Conservation (phyloP, 2,888 invertebrate genomes). For the Parelbella ahira region DNA sequence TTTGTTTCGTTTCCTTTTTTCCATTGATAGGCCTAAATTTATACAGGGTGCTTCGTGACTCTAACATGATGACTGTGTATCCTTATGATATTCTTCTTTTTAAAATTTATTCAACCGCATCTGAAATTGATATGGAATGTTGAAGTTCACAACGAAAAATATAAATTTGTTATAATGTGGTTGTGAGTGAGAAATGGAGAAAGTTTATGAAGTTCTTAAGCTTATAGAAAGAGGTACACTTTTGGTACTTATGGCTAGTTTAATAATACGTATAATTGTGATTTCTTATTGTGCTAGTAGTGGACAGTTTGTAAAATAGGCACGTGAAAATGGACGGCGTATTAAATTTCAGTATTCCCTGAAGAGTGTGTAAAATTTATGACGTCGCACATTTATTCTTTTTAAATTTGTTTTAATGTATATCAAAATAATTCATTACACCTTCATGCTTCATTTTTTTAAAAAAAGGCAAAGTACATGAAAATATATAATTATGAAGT, state of each 20-base stretch:
- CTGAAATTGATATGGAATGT: constrained; percentile 17
- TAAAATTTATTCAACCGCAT: constrained; percentile 24
- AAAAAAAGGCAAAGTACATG: too few species aligned
- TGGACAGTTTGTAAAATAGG: background rate
- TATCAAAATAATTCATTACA: too few species aligned
- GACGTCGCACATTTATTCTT: too few species aligned
- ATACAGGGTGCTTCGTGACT: constrained; percentile 37
- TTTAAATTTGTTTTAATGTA: too few species aligned
- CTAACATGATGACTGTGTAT: constrained; percentile 26
- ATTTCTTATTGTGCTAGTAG: constrained; percentile 39
- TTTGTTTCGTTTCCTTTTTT: constrained; percentile 24
- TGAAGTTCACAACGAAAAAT: constrained; percentile 53
- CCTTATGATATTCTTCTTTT: constrained; percentile 28
- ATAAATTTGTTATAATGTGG: constrained; percentile 43
- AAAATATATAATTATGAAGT: too few species aligned
- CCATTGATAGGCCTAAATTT: constrained; percentile 39
- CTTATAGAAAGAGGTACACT: constrained; percentile 43
- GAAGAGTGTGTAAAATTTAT: too few species aligned
- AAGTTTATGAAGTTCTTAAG: constrained; percentile 44
- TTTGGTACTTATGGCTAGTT: constrained; percentile 49
- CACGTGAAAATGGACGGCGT: too few species aligned
- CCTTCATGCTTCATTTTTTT: too few species aligned
- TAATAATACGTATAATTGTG: constrained; percentile 46
- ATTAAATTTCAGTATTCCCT: too few species aligned
- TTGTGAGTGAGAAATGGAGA: constrained; percentile 54